These are phyloP conservation scores for Orchesellides sinensis DNA, from an alignment of 2,888 invertebrate species.

Conservation along the genomic window DNA sequence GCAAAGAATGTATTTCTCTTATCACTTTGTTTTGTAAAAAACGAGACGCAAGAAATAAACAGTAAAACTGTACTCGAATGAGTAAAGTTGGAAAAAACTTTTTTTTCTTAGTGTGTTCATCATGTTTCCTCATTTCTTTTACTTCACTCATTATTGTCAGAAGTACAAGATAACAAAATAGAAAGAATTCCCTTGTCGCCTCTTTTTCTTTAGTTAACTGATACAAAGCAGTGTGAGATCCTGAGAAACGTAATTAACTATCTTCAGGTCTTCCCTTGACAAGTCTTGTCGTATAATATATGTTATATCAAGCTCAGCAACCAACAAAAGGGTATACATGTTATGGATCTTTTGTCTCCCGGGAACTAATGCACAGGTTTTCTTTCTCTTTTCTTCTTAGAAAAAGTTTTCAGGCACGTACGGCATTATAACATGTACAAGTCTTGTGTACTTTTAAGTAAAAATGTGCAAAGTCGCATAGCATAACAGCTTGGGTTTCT, in stretches of 20 bases:
- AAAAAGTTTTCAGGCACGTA: conserved; percentile 39
- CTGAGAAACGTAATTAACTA: conserved; percentile 58
- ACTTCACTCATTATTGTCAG: conserved; percentile 61
- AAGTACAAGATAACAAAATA: conserved; percentile 46
- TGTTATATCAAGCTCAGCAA: neutral
- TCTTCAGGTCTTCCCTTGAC: conserved; percentile 37
- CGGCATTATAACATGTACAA: too few relatives aligned
- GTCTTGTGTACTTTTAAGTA: too few relatives aligned
- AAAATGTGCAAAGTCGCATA: too few relatives aligned
- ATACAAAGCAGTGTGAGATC: conserved; percentile 20
- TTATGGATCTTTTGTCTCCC: neutral
- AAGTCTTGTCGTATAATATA: neutral
- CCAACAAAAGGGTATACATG: neutral
- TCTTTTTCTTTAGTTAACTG: conserved; percentile 46
- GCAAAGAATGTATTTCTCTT: conserved; percentile 39
- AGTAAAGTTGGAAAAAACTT: conserved; percentile 20
- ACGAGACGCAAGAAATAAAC: conserved; percentile 8
- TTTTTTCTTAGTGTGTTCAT: conserved; percentile 45
- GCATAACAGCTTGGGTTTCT: too few relatives aligned
- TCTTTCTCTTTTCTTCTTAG: neutral
- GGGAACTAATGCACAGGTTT: conserved; percentile 3
- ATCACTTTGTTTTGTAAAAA: conserved; percentile 48
- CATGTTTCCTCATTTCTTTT: conserved; percentile 58
- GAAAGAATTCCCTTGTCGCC: conserved; percentile 50
- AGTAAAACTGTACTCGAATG: conserved; percentile 3